Evolutionary conservation across 2,797 vertebrate species (phyloP).

Genomic region (Morelia viridis): DNA sequence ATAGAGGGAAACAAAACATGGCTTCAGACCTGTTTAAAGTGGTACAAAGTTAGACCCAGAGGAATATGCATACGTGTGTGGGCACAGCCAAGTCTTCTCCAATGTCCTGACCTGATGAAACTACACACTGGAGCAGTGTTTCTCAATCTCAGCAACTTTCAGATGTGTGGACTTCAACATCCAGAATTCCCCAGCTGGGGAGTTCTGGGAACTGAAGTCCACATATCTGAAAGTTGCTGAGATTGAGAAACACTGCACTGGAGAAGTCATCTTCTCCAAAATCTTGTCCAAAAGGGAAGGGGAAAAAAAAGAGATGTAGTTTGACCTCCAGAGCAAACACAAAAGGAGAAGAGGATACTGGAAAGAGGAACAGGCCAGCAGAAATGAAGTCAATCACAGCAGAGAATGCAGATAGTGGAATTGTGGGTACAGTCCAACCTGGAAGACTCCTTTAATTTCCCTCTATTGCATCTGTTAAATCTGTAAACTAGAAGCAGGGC

Average conservation of each 20-base stretch:
- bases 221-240: too few relatives aligned
- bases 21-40: background rate
- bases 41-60: background rate
- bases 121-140: background rate
- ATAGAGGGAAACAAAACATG: background rate
- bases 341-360: background rate
- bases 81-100: background rate
- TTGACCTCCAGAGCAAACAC: background rate
- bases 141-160: background rate
- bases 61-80: accelerated
- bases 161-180: background rate
- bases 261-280: background rate
- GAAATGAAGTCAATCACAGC: background rate
- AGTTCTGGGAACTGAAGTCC: too few relatives aligned
- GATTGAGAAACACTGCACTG: background rate
- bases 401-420: background rate
- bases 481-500: background rate
- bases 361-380: background rate
- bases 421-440: background rate
- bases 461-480: background rate
- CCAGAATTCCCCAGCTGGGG: background rate
- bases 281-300: background rate
- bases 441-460: background rate
- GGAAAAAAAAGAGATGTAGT: background rate
- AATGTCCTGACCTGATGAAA: background rate